A percentile compares a stretch with the other conserved stretches of the same genome.
Evolutionary conservation across 2,113 vertebrate species (phyloP).

Genomic region (Phodopus roborovskii): DNA sequence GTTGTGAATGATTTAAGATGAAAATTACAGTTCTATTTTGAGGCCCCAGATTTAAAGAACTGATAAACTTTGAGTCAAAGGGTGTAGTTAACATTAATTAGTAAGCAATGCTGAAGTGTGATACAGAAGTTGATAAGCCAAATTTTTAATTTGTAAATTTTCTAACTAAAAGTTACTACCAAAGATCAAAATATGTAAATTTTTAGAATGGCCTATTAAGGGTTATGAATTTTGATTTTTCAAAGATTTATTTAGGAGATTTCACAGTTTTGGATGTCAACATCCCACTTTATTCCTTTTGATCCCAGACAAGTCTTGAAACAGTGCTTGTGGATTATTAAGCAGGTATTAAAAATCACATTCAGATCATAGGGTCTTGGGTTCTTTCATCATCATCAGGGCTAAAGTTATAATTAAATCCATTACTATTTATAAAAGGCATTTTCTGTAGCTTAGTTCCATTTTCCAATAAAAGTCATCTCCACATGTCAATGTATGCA

Average conservation of each 20-base stretch:
- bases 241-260: neutral
- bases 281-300: neutral
- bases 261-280: neutral
- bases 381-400: neutral
- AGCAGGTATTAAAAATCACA: neutral
- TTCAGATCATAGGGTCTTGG: neutral
- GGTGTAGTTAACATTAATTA: neutral
- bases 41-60: neutral
- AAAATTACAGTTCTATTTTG: slow-evolving; percentile 19
- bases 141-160: neutral
- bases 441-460: neutral
- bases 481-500: no score
- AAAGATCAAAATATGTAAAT: neutral
- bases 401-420: neutral
- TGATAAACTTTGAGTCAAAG: slow-evolving; percentile 18
- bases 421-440: neutral
- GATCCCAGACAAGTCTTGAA: neutral
- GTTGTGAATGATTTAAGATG: neutral
- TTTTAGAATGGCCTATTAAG: neutral
- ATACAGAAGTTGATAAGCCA: neutral
- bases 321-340: neutral
- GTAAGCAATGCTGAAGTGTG: neutral
- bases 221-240: neutral
- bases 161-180: neutral
- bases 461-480: neutral